Evolutionary conservation across 2,888 invertebrate species (phyloP).

Genomic region (Meghimatium bilineatum): DNA sequence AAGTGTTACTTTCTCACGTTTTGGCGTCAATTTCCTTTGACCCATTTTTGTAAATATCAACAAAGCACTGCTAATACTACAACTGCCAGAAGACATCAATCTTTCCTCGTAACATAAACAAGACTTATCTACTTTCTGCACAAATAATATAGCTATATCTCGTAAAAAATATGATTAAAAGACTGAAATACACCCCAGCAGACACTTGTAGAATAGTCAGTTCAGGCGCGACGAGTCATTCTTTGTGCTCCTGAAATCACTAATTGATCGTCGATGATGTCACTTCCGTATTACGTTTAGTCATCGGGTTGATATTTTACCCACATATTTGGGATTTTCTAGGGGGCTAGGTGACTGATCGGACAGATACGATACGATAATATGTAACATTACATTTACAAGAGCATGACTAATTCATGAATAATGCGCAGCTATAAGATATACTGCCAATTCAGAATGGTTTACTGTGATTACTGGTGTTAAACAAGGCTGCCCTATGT

Average conservation of each 20-base stretch:
- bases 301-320: slow-evolving; percentile 7
- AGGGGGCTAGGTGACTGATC: not conserved
- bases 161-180: not conserved
- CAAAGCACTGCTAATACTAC: not conserved
- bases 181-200: too few species aligned
- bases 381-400: too few species aligned
- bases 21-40: not conserved
- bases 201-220: not conserved
- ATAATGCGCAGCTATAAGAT: too few species aligned
- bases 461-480: too few species aligned
- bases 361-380: not conserved
- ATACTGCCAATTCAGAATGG: too few species aligned
- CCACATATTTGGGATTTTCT: too few species aligned
- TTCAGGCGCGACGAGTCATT: slow-evolving; percentile 9
- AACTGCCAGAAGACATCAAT: not conserved
- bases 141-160: not conserved
- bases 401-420: too few species aligned
- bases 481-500: too few species aligned
- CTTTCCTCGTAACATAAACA: not conserved
- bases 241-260: not conserved
- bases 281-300: slow-evolving; percentile 25
- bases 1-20: too few species aligned
- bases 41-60: not conserved
- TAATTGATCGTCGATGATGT: slow-evolving; percentile 14
- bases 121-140: not conserved